phyloP scores from a whole-genome alignment of 2,113 vertebrate genomes.

The Psephotus haematonotus region DNA sequence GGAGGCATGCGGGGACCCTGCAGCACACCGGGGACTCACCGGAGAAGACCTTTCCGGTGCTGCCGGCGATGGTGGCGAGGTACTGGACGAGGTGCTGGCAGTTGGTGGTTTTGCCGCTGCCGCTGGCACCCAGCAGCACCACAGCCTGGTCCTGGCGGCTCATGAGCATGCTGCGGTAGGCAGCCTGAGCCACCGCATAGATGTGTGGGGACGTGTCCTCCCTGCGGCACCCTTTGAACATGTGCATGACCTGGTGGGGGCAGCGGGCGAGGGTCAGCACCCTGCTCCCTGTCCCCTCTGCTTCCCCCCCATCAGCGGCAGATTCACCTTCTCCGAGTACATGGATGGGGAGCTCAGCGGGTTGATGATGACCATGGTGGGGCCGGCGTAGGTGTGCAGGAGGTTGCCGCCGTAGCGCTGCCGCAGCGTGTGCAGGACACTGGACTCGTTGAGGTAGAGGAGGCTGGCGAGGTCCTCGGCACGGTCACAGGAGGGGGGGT shows the following conservation, averaged over 20 bases:
- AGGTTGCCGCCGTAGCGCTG: slow-evolving; percentile 94
- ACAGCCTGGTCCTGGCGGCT: slow-evolving; percentile 94
- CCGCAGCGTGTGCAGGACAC: slow-evolving; percentile 89
- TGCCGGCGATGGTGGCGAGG: slow-evolving; percentile 89
- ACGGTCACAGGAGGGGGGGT: slow-evolving; percentile 89
- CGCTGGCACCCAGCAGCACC: slow-evolving; percentile 88
- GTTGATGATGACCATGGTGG: slow-evolving; percentile 91
- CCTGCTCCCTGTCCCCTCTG: neutral
- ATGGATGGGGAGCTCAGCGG: slow-evolving; percentile 92
- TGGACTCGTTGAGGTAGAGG: slow-evolving; percentile 95
- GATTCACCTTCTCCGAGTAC: slow-evolving; percentile 94
- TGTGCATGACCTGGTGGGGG: slow-evolving; percentile 90
- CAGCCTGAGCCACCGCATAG: slow-evolving; percentile 90
- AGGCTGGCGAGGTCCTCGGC: slow-evolving; percentile 90
- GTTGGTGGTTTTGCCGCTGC: slow-evolving; percentile 95
- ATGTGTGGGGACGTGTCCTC: slow-evolving; percentile 93
- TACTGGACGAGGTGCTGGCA: slow-evolving; percentile 95
- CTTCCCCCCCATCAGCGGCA: rapidly evolving
- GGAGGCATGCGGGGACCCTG: rapidly evolving
- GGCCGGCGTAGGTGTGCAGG: slow-evolving; percentile 88
- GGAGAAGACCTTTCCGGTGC: slow-evolving; percentile 91
- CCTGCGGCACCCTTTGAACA: slow-evolving; percentile 95
- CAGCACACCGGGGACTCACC: slow-evolving; percentile 66
- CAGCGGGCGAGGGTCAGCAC: neutral
- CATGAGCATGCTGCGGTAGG: slow-evolving; percentile 92